phyloP scores from a whole-genome alignment of 2,113 vertebrate genomes.

The Theristicus caerulescens region DNA sequence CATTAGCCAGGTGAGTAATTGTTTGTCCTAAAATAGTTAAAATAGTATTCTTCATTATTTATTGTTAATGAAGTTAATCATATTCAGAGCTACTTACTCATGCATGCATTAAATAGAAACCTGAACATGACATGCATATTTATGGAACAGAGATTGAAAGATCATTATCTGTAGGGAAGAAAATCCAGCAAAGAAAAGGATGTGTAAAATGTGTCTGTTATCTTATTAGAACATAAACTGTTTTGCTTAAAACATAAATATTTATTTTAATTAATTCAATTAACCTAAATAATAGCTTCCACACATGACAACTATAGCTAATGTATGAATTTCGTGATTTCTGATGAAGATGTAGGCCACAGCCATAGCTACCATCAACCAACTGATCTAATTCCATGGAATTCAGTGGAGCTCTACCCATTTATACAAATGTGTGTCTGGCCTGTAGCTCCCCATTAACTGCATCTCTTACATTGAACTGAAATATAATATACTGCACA shows the following conservation, averaged over 20 bases:
- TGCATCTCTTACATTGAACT: neutral
- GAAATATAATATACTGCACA: neutral
- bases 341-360: neutral
- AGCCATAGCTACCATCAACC: neutral
- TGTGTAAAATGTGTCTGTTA: slow-evolving; percentile 59
- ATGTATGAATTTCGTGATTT: slow-evolving; percentile 42
- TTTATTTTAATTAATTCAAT: slow-evolving; percentile 74
- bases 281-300: slow-evolving; percentile 68
- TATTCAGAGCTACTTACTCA: slow-evolving; percentile 70
- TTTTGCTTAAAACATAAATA: slow-evolving; percentile 69
- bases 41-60: slow-evolving; percentile 75
- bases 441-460: neutral
- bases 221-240: slow-evolving; percentile 68
- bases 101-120: slow-evolving; percentile 72
- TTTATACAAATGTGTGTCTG: neutral
- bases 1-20: slow-evolving; percentile 25
- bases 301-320: slow-evolving; percentile 52
- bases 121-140: slow-evolving; percentile 73
- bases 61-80: slow-evolving; percentile 78
- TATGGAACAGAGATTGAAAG: slow-evolving; percentile 72
- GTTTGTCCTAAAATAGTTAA: slow-evolving; percentile 72
- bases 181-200: slow-evolving; percentile 63
- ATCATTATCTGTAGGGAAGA: slow-evolving; percentile 67
- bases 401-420: neutral
- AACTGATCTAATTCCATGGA: neutral